These are phyloP conservation scores for Drosophila takahashii DNA, from an alignment of 1,140 invertebrate species.

Conservation along the genomic window DNA sequence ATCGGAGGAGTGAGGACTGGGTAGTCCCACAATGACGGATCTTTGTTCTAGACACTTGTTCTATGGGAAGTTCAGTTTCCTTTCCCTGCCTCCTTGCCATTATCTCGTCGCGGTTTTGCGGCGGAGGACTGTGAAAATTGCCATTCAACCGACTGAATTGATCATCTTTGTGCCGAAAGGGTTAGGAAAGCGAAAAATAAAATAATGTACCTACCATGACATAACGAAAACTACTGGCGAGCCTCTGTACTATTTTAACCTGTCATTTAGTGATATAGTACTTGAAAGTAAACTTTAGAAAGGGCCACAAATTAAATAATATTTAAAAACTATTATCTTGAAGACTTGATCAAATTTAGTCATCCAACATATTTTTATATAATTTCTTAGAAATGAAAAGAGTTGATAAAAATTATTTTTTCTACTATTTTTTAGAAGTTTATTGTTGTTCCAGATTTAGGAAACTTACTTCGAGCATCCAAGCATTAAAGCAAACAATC, in stretches of 20 bases:
- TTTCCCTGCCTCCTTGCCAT: neutral
- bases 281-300: too few species aligned
- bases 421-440: neutral
- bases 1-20: conserved; percentile 5
- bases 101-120: neutral
- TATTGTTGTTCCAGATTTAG: neutral
- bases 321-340: neutral
- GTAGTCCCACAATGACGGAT: conserved; percentile 42
- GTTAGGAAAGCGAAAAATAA: neutral
- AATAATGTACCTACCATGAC: neutral
- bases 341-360: neutral
- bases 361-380: neutral
- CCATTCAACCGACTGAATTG: neutral
- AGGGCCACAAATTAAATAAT: too few species aligned
- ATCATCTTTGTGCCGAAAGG: conserved; percentile 1
- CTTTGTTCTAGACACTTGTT: conserved; percentile 43
- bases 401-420: neutral
- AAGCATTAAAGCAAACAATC: neutral
- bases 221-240: neutral
- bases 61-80: conserved; percentile 1
- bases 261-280: too few species aligned
- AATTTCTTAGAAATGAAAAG: too few species aligned
- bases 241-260: neutral
- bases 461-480: neutral
- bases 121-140: neutral